Percentiles rank a stretch among this genome's conserved stretches.
Conservation (phyloP, 2,113 vertebrate species). For the Myrmophylax atrothorax region DNA sequence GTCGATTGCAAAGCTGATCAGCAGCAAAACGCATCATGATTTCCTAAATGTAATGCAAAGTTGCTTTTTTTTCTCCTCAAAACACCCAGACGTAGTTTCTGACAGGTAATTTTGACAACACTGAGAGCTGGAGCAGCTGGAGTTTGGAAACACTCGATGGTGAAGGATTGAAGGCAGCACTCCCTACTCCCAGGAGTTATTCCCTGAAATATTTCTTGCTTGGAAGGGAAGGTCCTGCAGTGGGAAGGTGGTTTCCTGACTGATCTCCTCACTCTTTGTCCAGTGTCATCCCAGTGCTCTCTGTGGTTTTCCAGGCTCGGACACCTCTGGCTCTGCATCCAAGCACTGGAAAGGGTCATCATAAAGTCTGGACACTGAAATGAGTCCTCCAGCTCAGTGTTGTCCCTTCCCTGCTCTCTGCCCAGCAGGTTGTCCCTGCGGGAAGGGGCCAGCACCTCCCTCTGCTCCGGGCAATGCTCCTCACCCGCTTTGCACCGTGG, state of each 20-base stretch:
- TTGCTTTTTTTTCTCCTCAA: neutral
- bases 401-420: neutral
- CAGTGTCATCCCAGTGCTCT: accelerated
- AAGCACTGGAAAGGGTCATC: neutral
- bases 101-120: accelerated
- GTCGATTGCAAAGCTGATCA: neutral
- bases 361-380: accelerated
- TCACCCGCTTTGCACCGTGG: neutral
- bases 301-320: neutral
- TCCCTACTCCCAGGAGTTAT: accelerated
- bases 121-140: accelerated
- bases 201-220: accelerated
- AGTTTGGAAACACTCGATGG: accelerated
- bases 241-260: accelerated
- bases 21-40: accelerated
- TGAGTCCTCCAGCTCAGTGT: accelerated
- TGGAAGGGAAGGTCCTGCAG: neutral
- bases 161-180: accelerated
- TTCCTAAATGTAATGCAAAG: neutral
- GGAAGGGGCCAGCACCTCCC: neutral
- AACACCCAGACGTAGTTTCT: accelerated
- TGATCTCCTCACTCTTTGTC: accelerated
- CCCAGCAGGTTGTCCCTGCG: accelerated
- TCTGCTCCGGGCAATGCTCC: neutral
- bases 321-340: accelerated